These are phyloP conservation scores for Drosophila pseudoananassae DNA, from an alignment of 1,140 invertebrate species.

Conservation along the genomic window DNA sequence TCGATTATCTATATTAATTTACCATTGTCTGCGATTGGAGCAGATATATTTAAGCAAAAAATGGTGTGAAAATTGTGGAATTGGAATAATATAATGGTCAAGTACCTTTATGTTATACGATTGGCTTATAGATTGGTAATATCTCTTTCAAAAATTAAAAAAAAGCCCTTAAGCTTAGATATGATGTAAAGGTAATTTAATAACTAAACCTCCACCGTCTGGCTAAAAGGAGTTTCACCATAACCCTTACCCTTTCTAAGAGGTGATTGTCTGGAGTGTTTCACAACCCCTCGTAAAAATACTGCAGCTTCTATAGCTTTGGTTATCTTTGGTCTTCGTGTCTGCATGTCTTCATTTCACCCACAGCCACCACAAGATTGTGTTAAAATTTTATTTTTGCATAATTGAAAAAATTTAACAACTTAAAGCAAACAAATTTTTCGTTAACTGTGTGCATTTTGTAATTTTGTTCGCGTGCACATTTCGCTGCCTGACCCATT, in stretches of 20 bases:
- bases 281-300: constrained; percentile 33
- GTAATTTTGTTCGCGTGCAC: constrained; percentile 76
- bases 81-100: no score
- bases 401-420: constrained; percentile 70
- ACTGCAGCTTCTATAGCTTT: constrained; percentile 2
- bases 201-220: background rate
- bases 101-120: no score
- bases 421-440: constrained; percentile 57
- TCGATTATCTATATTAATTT: constrained; percentile 6
- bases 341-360: constrained; percentile 31
- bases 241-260: constrained; percentile 20
- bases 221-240: background rate
- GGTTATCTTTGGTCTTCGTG: constrained; percentile 22
- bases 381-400: constrained; percentile 62
- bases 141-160: no score
- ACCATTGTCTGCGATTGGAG: constrained; percentile 1
- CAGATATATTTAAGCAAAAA: background rate
- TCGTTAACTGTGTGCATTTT: constrained; percentile 62
- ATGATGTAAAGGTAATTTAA: background rate
- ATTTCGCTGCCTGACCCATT: constrained; percentile 52
- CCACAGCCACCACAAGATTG: constrained; percentile 39
- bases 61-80: background rate
- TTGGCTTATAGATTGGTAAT: no score
- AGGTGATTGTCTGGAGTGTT: constrained; percentile 34
- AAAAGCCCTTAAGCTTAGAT: background rate